Conservation (phyloP, 1,140 invertebrate genomes). For the Eriosoma lanigerum region DNA sequence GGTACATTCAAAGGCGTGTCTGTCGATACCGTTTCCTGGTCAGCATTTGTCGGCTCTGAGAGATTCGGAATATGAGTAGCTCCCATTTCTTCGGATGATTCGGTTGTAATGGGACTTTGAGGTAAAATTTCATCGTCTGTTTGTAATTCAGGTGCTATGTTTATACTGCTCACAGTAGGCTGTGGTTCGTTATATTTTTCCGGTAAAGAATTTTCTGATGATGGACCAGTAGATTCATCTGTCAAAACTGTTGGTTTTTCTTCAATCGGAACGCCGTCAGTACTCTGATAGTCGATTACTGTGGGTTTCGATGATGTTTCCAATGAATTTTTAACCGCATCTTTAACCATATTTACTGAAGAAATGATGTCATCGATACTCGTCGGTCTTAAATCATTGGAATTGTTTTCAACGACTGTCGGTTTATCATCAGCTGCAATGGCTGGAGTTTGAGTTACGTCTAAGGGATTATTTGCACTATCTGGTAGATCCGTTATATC, state of each 20-base stretch:
- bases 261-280: background rate
- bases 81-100: background rate
- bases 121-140: background rate
- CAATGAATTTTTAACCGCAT: conserved; percentile 29
- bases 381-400: background rate
- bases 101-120: background rate
- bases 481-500: background rate
- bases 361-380: conserved; percentile 27
- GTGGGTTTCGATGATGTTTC: conserved; percentile 34
- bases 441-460: background rate
- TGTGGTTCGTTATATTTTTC: background rate
- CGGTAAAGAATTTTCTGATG: background rate
- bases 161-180: background rate
- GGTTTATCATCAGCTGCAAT: background rate
- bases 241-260: background rate
- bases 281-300: background rate
- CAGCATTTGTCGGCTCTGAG: background rate
- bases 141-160: background rate
- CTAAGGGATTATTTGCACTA: background rate
- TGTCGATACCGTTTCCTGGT: background rate
- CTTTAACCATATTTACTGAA: conserved; percentile 26
- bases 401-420: background rate
- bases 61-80: background rate
- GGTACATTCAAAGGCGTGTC: background rate
- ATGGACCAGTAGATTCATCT: background rate